A percentile compares a stretch with the other conserved stretches of the same genome.
Conservation (phyloP, 37 sponge, comb jelly and placozoan genomes). For the Hormiphora californensis region DNA sequence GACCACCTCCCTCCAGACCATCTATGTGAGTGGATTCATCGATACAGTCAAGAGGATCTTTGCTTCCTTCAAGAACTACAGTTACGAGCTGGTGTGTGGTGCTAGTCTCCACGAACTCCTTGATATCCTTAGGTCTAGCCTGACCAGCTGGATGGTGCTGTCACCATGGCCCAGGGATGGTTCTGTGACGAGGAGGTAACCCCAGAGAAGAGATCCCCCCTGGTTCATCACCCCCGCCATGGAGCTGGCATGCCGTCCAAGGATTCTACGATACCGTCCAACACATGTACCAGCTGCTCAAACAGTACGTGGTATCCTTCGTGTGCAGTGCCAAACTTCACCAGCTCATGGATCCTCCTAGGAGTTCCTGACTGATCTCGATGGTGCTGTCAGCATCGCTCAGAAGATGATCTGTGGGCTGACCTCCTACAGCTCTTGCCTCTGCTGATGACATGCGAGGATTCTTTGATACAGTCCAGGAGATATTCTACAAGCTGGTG, state of each 20-base stretch:
- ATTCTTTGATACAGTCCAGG: neutral
- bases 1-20: neutral
- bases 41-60: constrained; percentile 10
- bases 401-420: neutral
- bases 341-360: constrained; percentile 10
- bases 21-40: neutral
- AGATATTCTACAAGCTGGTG: neutral
- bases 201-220: too few relatives aligned
- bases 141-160: constrained; percentile 18
- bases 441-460: neutral
- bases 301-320: neutral
- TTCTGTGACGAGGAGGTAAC: neutral
- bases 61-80: neutral
- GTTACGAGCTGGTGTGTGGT: neutral
- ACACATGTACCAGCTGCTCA: neutral
- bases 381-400: neutral
- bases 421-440: too few relatives aligned
- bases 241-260: neutral
- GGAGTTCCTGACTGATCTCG: too few relatives aligned
- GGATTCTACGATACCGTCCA: neutral
- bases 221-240: neutral
- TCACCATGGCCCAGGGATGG: neutral
- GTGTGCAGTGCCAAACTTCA: neutral
- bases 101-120: neutral
- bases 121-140: neutral